Base-by-base conservation (phyloP, 2,797 vertebrate species). In the Pseudocheirus occidentalis region DNA sequence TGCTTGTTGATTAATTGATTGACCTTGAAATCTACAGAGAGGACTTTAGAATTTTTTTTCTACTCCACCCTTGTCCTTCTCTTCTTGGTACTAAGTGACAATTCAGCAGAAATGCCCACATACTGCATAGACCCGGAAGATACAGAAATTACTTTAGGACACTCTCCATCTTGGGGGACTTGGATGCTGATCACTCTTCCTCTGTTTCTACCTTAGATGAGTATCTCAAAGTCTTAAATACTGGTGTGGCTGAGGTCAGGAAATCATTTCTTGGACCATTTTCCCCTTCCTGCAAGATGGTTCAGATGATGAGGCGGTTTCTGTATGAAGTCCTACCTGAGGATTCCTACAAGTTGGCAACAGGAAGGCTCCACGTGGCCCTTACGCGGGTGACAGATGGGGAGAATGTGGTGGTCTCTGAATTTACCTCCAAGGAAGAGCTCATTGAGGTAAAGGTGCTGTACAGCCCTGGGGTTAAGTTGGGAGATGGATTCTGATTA, bases 341-440 rank as follows among this genome's bases (percentile, higher is more conserved):
- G 31, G 98, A 99, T 81, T 99, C 99, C 0, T 99, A 99, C 98
- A 98, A 98, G 91, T 52, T 98, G 92, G 98, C 99, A 91, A 99
- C 95, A 0, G 99, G 99, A 0, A 98, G 99, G 95, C 99, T 99
- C 18, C 98, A 99, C 40, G 98, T 99, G 95, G 98, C 98, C 0
- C 98, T 99, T 97, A 99, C 99, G 0, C 98, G 99, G 1, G 87
- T 99, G 90, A 95, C 92, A 0, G 99, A 99, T 0, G 98, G 99
- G 4, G 98, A 99, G 94, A 99, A 98, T 0, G 97, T 99, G 4
- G 96, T 99, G 87, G 98, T 98, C 59, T 99, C 99, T 0, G 99
- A 99, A 62, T 99, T 98, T 97, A 98, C 97, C 5, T 99, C 99
- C 1, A 99, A 98, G 93, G 99, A 99, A 57, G 99, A 99, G 53